A percentile compares a stretch with the other conserved stretches of the same genome.
These are phyloP conservation scores for Zoroaster sp. DNA, from an alignment of 53 echinoderm and acorn worm genomes.

Conservation along the genomic window DNA sequence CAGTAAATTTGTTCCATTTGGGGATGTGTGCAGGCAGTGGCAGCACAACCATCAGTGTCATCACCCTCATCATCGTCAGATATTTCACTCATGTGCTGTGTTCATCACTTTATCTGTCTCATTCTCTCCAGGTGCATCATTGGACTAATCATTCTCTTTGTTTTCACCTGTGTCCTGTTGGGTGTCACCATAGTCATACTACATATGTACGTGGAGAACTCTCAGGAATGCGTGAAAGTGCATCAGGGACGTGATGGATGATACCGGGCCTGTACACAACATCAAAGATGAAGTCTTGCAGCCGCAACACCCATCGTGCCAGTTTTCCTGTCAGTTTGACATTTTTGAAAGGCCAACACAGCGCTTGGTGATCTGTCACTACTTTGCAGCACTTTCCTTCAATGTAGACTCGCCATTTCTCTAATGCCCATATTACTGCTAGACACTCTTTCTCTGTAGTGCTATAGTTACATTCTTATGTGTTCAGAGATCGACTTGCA, in stretches of 20 bases:
- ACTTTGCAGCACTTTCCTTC: not conserved
- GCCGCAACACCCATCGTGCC: constrained; percentile 46
- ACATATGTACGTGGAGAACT: no score
- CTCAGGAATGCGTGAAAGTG: not conserved
- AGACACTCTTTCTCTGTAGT: constrained; percentile 6
- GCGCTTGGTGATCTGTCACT: constrained; percentile 55
- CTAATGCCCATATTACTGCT: constrained; percentile 49
- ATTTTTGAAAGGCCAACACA: constrained; percentile 56
- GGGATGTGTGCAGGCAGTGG: constrained; percentile 19
- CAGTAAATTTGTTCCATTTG: constrained; percentile 33
- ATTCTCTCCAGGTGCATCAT: no score
- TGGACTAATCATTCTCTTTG: not conserved
- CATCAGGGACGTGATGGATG: constrained; percentile 15
- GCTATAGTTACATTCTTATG: constrained; percentile 10
- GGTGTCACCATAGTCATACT: no score
- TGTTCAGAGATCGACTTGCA: not conserved
- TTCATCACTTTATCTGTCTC: no score
- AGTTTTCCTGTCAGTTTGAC: constrained; percentile 42
- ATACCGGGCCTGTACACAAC: constrained; percentile 2
- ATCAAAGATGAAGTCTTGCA: constrained; percentile 51
- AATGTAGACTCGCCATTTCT: constrained; percentile 41
- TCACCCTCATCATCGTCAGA: no score
- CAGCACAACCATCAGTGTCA: not conserved
- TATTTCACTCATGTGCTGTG: no score
- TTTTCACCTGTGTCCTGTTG: no score